Percentiles rank a stretch among this genome's conserved stretches.
Evolutionary conservation across 2,113 vertebrate genomes (phyloP).

Genomic region (Aldabrachelys gigantea): DNA sequence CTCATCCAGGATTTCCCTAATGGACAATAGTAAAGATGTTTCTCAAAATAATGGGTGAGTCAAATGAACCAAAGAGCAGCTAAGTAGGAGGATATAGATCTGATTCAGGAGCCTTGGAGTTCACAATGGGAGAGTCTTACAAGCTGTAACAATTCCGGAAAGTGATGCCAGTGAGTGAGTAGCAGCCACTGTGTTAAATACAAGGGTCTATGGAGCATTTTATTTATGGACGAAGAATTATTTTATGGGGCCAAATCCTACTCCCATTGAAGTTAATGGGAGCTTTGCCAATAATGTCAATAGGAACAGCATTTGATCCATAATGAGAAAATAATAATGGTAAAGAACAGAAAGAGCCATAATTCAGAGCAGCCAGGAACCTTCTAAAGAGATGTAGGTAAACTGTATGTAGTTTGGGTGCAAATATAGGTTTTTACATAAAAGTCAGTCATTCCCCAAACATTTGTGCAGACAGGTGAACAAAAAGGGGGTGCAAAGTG

Average conservation of each 20-base stretch:
- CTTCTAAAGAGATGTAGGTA: slow-evolving; percentile 48
- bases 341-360: background rate
- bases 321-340: slow-evolving; percentile 53
- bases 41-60: slow-evolving; percentile 50
- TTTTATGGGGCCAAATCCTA: slow-evolving; percentile 22
- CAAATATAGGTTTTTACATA: background rate
- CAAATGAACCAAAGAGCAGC: slow-evolving; percentile 38
- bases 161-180: background rate
- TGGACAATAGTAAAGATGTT: slow-evolving; percentile 39
- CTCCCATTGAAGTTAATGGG: background rate
- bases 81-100: slow-evolving; percentile 3
- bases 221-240: slow-evolving; percentile 21
- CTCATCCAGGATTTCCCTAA: slow-evolving; percentile 62
- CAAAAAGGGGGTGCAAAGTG: background rate
- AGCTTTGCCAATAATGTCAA: slow-evolving; percentile 32
- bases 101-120: background rate
- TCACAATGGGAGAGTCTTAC: slow-evolving; percentile 4
- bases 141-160: background rate
- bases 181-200: background rate
- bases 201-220: background rate
- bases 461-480: background rate
- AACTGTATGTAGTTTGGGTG: background rate
- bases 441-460: background rate
- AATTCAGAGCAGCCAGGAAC: slow-evolving; percentile 40
- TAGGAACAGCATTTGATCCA: background rate